Conservation (phyloP, 2,113 vertebrate genomes). For the Brevimyrus niger region DNA sequence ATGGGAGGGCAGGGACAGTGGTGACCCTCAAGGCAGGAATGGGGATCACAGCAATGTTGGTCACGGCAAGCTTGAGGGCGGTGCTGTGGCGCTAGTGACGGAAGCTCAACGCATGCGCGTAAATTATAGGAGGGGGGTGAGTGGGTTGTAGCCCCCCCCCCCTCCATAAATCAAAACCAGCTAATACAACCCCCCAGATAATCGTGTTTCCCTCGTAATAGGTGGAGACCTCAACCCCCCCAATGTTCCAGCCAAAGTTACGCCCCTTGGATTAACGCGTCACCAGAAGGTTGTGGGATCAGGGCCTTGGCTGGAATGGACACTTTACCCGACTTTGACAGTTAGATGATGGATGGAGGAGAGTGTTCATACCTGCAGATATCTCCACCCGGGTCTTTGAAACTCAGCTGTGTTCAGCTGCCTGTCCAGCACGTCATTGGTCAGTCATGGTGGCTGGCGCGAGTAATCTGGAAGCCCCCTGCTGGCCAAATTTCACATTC, state of each 20-base stretch:
- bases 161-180: too few relatives aligned
- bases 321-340: not conserved
- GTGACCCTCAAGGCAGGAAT: not conserved
- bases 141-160: too few relatives aligned
- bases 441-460: not conserved
- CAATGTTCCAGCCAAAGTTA: too few relatives aligned
- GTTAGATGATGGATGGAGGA: not conserved
- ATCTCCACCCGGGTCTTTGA: not conserved
- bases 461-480: not conserved
- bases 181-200: too few relatives aligned
- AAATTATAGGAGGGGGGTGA: too few relatives aligned
- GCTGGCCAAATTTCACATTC: not conserved
- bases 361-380: not conserved
- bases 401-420: not conserved
- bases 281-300: not conserved
- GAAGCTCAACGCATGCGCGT: too few relatives aligned
- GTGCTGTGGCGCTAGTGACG: not conserved
- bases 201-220: too few relatives aligned
- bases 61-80: not conserved
- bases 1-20: not conserved
- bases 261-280: too few relatives aligned
- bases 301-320: not conserved
- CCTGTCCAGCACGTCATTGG: not conserved
- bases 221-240: too few relatives aligned
- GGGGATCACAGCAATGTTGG: not conserved